These are phyloP conservation scores for Typhlichthys subterraneus DNA, from an alignment of 2,797 vertebrate genomes.

Conservation along the genomic window DNA sequence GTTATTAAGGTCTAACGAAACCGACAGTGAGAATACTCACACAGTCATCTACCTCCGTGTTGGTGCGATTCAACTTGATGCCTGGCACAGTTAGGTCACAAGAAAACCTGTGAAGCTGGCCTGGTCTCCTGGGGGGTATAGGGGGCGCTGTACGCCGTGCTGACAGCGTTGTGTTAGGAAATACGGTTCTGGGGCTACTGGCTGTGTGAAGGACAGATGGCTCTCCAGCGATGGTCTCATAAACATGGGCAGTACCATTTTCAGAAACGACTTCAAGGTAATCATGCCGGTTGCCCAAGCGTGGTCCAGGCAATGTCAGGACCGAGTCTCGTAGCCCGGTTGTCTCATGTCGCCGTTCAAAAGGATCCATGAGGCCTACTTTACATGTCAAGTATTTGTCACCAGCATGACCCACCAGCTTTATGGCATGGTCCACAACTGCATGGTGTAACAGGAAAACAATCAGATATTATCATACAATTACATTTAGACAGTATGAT, in stretches of 20 bases:
- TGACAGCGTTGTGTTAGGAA: conserved; percentile 6
- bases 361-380: conserved; percentile 54
- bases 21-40: conserved; percentile 51
- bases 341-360: background rate
- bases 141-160: conserved; percentile 39
- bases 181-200: conserved; percentile 11
- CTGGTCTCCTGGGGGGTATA: conserved; percentile 46
- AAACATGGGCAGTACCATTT: background rate
- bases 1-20: background rate
- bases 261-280: background rate
- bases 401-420: background rate
- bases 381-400: background rate
- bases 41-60: conserved; percentile 26
- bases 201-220: background rate
- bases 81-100: background rate
- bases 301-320: conserved; percentile 15
- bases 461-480: background rate
- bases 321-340: conserved; percentile 18
- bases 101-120: conserved; percentile 20
- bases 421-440: conserved; percentile 20
- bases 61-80: conserved; percentile 52
- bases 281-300: background rate
- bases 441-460: background rate
- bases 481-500: background rate
- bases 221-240: background rate